Evolutionary conservation across 2,888 invertebrate genomes (phyloP).

Genomic region (Acronicta alni): DNA sequence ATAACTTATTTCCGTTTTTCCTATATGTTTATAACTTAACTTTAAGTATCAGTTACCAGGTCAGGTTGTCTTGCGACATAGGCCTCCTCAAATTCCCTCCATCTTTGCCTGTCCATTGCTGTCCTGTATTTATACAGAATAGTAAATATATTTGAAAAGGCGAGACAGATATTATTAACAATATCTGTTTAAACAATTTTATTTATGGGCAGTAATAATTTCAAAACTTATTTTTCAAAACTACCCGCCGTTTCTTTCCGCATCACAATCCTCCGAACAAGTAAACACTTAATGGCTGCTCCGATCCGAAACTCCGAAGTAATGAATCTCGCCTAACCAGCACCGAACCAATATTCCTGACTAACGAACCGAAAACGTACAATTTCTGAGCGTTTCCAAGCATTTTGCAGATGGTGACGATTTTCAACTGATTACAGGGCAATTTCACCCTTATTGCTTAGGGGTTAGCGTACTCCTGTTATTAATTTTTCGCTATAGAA

Average conservation of each 20-base stretch:
- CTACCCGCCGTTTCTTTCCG: conserved; percentile 14
- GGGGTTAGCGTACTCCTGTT: conserved; percentile 57
- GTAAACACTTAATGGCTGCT: conserved; percentile 45
- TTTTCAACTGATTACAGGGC: conserved; percentile 74
- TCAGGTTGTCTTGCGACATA: too few species aligned
- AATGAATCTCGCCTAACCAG: conserved; percentile 71
- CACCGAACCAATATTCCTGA: conserved; percentile 78
- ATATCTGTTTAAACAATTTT: too few species aligned
- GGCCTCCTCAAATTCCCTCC: too few species aligned
- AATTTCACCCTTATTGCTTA: conserved; percentile 76
- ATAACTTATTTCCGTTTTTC: too few species aligned
- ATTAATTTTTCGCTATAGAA: conserved; percentile 62
- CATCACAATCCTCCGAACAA: conserved; percentile 19
- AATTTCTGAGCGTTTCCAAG: conserved; percentile 73
- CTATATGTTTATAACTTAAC: too few species aligned
- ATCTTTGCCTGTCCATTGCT: too few species aligned
- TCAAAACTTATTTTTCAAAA: neutral
- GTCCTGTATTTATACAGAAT: too few species aligned
- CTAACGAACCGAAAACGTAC: conserved; percentile 77
- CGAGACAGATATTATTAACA: too few species aligned
- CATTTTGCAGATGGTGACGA: conserved; percentile 79
- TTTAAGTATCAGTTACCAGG: too few species aligned
- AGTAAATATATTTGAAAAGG: too few species aligned
- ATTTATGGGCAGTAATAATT: too few species aligned
- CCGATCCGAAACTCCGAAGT: conserved; percentile 52